Base-by-base conservation (phyloP, 2,888 invertebrate genomes). In the Camptogramma bilineatum region DNA sequence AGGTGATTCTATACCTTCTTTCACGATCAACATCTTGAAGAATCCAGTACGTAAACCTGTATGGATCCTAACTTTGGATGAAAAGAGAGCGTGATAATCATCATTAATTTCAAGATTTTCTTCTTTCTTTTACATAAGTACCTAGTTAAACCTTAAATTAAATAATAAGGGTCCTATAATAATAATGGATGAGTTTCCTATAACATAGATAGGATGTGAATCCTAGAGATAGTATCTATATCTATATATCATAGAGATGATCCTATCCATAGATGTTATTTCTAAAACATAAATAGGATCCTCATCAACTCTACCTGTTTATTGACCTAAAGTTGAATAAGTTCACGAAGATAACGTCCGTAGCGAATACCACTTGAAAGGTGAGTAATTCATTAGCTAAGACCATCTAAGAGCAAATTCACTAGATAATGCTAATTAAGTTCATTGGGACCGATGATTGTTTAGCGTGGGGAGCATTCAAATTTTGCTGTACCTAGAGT, bases 381-480 rank as follows among this genome's bases (percentile, higher is more conserved):
- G 70, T 73, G 73, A 72, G 51, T 72, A 69, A 73, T 60, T 68
- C 55, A 72, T 73, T 73, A 72, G 69, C 68, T 52, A 60, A 64
- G 69, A 68, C 60, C 13, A 24, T 54, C 65, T 66, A 72, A 68
- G 66, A 64, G 55, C 65, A 52, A 39, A 63, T 54, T 68, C 63
- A 71, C 55, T 51, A 54, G 28, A 56, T 44, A 50, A 58, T 65
- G 64, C 61, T 70, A 71, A 73, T 71, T 71, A n/a, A 67, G 58
- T 44, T 64, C 66, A 52, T 51, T 51, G 57, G 34, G 61, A 65
- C 59, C 65, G 61, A 62, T 64, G 28, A 7, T 28, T 48, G n/a
- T 48, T 60, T 50, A 9, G 31, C 48, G 34, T n/a, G 13, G n/a
- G 16, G n/a, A 47, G 17, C 8, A 47, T 56, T 34, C 9, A 48